Evolutionary conservation across 2,888 invertebrate species (phyloP), one percentile per base, ranked within the genome.

Genomic region (Amphimallon solstitiale): DNA sequence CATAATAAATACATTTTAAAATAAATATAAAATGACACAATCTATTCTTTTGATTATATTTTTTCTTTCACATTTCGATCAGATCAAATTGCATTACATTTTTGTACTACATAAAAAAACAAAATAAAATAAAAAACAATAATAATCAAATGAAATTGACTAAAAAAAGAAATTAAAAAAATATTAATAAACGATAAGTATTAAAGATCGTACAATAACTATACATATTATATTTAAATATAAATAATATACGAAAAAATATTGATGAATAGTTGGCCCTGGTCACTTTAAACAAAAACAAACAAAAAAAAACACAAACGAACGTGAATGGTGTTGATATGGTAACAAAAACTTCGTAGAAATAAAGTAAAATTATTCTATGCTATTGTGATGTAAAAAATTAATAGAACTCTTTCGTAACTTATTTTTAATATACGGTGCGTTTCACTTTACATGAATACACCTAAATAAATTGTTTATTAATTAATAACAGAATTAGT

Each of bases 1-100:
- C 19, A 43, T 59, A 59, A 59, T 59, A 59, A 59, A 59, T 59
- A 59, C 56, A 59, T 59, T 43, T 59, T 14, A 21, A 59, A 59
- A 59, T 59, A 59, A 59, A 59, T 59, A 59, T 59, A 43, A 59
- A 43, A 56, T 56, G 43, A 40, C 45, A 43, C 40, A 40, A 45
- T 15, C 15, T 59, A 59, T 29, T 7, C 15, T 59, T 59, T 59
- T 29, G 43, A 59, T 17, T 54, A 29, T n/a, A n/a, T 29, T 29
- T 21, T 40, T 40, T 23, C 29, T 29, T 59, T 59, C 29, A 59
- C 56, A 59, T 43, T 59, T 59, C 43, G 17, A 21, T 59, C 56
- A 59, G 43, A 59, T 59, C 43, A 59, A 43, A 59, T 59, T 59
- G 43, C 56, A 59, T 59, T 59, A 29, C 48, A 40, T 59, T 45